Evolutionary conservation across 2,797 vertebrate species (phyloP).

Genomic region (Dendrocincla fuliginosa): DNA sequence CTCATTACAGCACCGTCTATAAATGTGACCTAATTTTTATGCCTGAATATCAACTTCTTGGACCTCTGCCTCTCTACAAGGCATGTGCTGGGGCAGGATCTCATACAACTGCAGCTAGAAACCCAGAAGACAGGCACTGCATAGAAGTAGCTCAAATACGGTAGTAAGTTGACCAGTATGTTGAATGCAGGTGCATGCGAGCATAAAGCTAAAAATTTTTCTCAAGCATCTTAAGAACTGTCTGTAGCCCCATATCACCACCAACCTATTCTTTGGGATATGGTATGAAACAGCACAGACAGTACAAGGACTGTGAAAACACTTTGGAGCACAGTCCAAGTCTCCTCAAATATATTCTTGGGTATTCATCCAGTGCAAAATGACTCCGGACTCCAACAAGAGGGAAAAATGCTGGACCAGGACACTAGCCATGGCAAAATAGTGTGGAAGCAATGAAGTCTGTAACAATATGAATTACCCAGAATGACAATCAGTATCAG

Average conservation of each 20-base stretch:
- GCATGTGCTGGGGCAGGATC: background rate
- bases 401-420: background rate
- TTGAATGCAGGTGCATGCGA: background rate
- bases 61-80: background rate
- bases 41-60: conserved; percentile 22
- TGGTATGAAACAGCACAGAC: background rate
- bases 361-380: background rate
- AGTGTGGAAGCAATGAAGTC: background rate
- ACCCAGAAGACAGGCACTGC: background rate
- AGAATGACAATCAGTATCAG: background rate
- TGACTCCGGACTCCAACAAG: background rate
- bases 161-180: background rate
- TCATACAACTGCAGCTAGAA: background rate
- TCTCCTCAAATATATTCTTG: background rate
- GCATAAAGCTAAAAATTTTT: background rate
- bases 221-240: background rate
- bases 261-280: background rate
- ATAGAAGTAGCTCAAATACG: accelerated
- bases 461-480: accelerated
- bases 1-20: conserved; percentile 13
- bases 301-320: background rate
- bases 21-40: conserved; percentile 37
- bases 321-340: background rate
- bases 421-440: background rate
- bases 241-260: background rate